Evolutionary conservation across 2,113 vertebrate species (phyloP).

Genomic region (Brachyistius frenatus): DNA sequence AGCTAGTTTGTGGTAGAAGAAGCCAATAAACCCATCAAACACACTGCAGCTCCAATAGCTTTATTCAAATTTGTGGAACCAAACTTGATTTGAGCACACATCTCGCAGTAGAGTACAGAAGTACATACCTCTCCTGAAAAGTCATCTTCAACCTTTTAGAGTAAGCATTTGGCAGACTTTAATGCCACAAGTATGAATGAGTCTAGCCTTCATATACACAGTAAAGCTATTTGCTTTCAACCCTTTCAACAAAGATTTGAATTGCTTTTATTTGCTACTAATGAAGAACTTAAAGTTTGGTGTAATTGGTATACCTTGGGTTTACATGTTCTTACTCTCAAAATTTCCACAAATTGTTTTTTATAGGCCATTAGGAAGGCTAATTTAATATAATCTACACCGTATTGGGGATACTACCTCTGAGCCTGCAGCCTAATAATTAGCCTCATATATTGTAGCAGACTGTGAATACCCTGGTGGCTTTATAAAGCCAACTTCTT

Average conservation of each 20-base stretch:
- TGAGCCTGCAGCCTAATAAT: conserved; percentile 26
- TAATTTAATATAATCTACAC: conserved; percentile 45
- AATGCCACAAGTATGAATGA: conserved; percentile 19
- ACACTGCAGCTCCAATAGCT: neutral
- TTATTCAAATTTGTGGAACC: neutral
- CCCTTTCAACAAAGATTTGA: neutral
- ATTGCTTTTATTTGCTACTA: neutral
- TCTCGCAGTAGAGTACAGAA: neutral
- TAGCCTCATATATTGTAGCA: conserved; percentile 32
- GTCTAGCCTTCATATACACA: conserved; percentile 14
- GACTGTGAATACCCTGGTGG: conserved; percentile 37
- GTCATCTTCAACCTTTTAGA: conserved; percentile 20
- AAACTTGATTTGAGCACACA: neutral
- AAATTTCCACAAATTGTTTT: conserved; percentile 41
- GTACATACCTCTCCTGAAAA: conserved; percentile 16
- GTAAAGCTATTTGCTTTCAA: conserved; percentile 18
- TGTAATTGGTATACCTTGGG: conserved; percentile 12
- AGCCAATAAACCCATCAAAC: too few species aligned
- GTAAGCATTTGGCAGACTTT: conserved; percentile 14
- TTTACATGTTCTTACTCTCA: conserved; percentile 32
- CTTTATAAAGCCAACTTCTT: conserved; percentile 36
- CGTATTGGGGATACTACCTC: conserved; percentile 25
- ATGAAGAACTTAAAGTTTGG: neutral
- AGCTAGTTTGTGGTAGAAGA: neutral
- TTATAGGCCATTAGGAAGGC: conserved; percentile 12